Evolutionary conservation across 2,113 vertebrate genomes (phyloP), one percentile per base, ranked within the genome.

Genomic region (Hiodon tergisus): DNA sequence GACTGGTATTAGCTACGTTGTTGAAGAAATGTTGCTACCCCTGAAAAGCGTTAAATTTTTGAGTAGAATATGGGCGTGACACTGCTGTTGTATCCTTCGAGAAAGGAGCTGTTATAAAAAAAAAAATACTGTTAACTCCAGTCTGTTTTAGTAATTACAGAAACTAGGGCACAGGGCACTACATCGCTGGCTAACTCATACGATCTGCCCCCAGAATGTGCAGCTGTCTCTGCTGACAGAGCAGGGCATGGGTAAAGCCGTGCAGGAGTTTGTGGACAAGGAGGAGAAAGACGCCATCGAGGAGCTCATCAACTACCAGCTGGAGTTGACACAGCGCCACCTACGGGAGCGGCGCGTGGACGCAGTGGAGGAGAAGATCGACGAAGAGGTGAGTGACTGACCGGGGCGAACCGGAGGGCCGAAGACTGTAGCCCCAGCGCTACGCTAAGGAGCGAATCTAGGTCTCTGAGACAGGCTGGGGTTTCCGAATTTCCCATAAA

Each of bases 191-290:
- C 4, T 52, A 3, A n/a, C 52, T 14, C 53, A 6, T 14, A 13
- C 48, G 52, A 6, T 9, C 60, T 13, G 55, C 61, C 31, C 73
- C 66, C 78, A 98, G 96, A 97, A 92, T 52, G 88, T 96, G 50
- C 95, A 98, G 85, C 92, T 98, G 81, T 97, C 96, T 8, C 91
- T 99, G 78, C 89, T 99, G 75, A 97, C 95, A 0, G 96, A 98
- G 87, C 92, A 95, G 80, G 95, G 94, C 74, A 98, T 99, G 96
- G 96, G 95, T 13, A 96, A 98, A 87, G 97, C 97, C 10, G 94
- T 99, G 72, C 95, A 96, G 80, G 97, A 99, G 83, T 99, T 96
- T 85, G 97, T 99, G 74, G 97, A 99, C 84, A 99, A 98, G 85
- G 95, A 98, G 50, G 97, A 99, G 76, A 95, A 93, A 80, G 95